phyloP scores from a whole-genome alignment of 2,888 invertebrate genomes.

The Bhutanitis thaidina region DNA sequence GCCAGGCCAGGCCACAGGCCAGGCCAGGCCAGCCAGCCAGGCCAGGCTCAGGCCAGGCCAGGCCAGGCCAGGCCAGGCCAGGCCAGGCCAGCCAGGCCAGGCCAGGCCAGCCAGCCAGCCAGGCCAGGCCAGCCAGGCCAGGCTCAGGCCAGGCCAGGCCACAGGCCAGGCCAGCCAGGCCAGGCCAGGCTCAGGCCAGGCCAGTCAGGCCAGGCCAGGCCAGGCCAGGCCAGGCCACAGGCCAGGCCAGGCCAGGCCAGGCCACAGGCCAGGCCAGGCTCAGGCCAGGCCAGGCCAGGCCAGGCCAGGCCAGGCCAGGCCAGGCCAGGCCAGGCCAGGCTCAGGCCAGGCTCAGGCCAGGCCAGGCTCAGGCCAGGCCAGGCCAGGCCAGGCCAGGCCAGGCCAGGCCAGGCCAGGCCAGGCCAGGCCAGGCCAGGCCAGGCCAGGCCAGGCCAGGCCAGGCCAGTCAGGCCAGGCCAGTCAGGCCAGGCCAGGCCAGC shows the following conservation, averaged over 20 bases:
- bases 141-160: conserved; percentile 4
- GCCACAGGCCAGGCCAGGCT: conserved; percentile 26
- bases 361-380: too few relatives aligned
- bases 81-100: neutral
- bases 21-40: too few relatives aligned
- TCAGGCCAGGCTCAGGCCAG: too few relatives aligned
- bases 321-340: too few relatives aligned
- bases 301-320: too few relatives aligned
- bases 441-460: conserved; percentile 26
- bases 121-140: conserved; percentile 1
- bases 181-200: conserved; percentile 7
- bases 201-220: too few relatives aligned
- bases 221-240: neutral
- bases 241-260: conserved; percentile 25
- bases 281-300: too few relatives aligned
- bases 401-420: conserved; percentile 20
- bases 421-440: conserved; percentile 29
- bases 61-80: too few relatives aligned
- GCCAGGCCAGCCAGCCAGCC: neutral
- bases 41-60: too few relatives aligned
- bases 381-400: too few relatives aligned
- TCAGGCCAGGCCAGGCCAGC: conserved; percentile 25
- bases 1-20: too few relatives aligned
- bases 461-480: conserved; percentile 27
- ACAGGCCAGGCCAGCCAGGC: conserved; percentile 5